These are phyloP conservation scores for Clamator glandarius DNA, from an alignment of 2,797 vertebrate genomes.

Conservation along the genomic window DNA sequence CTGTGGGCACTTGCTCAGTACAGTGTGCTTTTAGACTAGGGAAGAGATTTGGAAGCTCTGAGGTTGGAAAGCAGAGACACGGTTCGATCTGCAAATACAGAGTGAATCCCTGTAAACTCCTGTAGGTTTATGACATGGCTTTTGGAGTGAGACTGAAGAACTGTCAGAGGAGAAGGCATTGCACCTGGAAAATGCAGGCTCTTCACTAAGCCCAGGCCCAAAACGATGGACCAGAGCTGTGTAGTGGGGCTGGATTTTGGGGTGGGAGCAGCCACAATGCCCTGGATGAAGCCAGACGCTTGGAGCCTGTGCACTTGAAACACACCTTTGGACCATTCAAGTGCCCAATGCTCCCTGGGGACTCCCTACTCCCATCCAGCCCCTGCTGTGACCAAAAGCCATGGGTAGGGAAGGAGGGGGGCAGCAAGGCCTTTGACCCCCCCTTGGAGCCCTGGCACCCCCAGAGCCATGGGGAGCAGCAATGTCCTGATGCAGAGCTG, in stretches of 20 bases:
- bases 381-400: neutral
- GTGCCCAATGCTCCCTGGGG: neutral
- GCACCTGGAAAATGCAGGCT: neutral
- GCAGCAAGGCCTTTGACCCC: accelerated
- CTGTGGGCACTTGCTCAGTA: neutral
- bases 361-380: neutral
- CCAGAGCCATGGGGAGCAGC: neutral
- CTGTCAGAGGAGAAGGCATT: neutral
- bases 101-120: neutral
- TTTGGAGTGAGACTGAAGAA: neutral
- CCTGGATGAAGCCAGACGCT: neutral
- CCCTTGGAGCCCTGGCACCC: neutral
- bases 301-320: accelerated
- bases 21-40: neutral
- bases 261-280: neutral
- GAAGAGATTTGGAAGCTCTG: neutral
- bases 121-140: neutral
- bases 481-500: neutral
- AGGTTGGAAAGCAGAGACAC: neutral
- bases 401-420: accelerated
- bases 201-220: neutral
- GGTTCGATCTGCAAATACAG: neutral
- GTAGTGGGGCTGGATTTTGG: neutral
- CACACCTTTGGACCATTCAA: accelerated
- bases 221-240: accelerated